phyloP scores from a whole-genome alignment of 2,113 vertebrate species.

The Sceloporus undulatus region DNA sequence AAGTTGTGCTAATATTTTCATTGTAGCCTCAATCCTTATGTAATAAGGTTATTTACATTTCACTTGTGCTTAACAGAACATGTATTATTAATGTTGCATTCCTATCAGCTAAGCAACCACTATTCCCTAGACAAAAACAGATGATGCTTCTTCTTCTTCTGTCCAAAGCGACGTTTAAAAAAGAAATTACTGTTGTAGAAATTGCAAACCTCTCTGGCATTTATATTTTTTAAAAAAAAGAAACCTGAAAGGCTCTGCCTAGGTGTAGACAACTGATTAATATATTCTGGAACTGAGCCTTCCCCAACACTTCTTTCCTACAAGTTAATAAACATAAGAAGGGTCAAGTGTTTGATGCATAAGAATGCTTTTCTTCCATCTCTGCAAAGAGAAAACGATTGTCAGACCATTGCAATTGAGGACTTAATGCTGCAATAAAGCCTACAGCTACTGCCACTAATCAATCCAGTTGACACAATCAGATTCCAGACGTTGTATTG shows the following conservation, averaged over 20 bases:
- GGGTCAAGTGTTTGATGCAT: not conserved
- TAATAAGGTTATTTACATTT: slow-evolving; percentile 38
- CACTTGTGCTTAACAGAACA: slow-evolving; percentile 13
- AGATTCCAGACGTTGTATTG: not conserved
- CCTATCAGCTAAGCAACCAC: slow-evolving; percentile 1
- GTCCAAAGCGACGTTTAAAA: not conserved
- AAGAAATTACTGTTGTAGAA: not conserved
- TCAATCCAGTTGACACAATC: not conserved
- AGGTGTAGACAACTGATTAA: not conserved
- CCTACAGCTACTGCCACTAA: not conserved
- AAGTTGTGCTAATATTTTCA: slow-evolving; percentile 13
- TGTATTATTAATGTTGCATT: slow-evolving; percentile 26
- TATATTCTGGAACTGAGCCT: not conserved
- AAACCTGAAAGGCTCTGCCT: not conserved
- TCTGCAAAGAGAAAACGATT: not conserved
- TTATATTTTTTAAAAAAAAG: too few relatives aligned
- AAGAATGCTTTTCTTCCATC: not conserved
- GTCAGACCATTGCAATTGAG: not conserved
- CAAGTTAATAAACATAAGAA: not conserved
- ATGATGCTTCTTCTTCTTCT: not conserved
- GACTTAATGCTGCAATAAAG: not conserved
- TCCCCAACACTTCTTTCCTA: too few relatives aligned
- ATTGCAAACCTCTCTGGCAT: not conserved
- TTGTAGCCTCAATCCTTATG: slow-evolving; percentile 6
- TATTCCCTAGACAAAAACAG: not conserved